A percentile compares a stretch with the other conserved stretches of the same genome.
Conservation (phyloP, 2,113 vertebrate genomes). For the Ictidomys tridecemlineatus region DNA sequence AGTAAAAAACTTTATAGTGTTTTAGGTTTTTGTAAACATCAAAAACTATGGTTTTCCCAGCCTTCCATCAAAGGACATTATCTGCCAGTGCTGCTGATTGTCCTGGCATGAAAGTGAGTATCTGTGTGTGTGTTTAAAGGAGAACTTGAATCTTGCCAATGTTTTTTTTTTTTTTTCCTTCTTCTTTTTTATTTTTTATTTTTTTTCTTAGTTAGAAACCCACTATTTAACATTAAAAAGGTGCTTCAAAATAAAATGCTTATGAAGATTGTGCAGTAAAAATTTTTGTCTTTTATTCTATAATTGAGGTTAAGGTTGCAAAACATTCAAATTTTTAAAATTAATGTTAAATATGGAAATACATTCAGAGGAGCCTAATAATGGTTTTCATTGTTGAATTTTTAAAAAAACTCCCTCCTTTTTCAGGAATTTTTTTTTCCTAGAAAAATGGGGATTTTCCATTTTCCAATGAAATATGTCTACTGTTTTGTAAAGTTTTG, state of each 20-base stretch:
- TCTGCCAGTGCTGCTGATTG: constrained; percentile 66
- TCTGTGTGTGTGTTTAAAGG: neutral
- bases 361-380: constrained; percentile 53
- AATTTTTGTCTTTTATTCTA: constrained; percentile 63
- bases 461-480: neutral
- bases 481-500: neutral
- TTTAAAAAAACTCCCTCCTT: neutral
- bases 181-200: constrained; percentile 25
- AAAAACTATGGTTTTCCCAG: constrained; percentile 43
- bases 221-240: constrained; percentile 25
- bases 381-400: constrained; percentile 48
- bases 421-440: constrained; percentile 27
- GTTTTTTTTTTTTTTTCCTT: neutral
- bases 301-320: constrained; percentile 60
- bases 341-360: constrained; percentile 49
- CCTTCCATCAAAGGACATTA: constrained; percentile 64
- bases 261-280: constrained; percentile 64
- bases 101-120: neutral
- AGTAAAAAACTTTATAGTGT: neutral
- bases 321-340: constrained; percentile 57
- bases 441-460: neutral
- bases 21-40: constrained; percentile 73
- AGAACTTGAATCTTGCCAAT: constrained; percentile 47
- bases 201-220: constrained; percentile 70
- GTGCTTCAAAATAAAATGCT: constrained; percentile 70